Percentiles rank a stretch among this genome's conserved stretches.
Evolutionary conservation across 92 coral and sea anemone species (phyloP).

Genomic region (Siderastrea siderea): DNA sequence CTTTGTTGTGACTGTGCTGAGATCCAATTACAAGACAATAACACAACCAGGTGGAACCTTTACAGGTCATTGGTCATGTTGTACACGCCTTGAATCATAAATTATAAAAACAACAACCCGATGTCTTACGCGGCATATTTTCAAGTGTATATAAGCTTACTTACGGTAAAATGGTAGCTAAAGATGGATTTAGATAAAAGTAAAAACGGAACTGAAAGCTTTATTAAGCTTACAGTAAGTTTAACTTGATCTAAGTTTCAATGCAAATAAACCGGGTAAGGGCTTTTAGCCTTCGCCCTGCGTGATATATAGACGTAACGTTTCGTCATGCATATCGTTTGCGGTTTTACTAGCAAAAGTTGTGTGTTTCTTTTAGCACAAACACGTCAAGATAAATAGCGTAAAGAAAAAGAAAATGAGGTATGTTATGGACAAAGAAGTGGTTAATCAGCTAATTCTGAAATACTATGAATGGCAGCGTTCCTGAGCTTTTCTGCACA

Average conservation of each 20-base stretch:
- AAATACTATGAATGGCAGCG: background rate
- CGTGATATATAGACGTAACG: too few species aligned
- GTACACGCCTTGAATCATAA: background rate
- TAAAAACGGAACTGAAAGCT: background rate
- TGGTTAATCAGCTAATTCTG: background rate
- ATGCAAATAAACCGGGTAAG: too few species aligned
- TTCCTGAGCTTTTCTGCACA: background rate
- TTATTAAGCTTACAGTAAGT: background rate
- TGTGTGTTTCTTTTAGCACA: background rate
- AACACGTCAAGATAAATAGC: background rate
- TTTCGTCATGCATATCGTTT: too few species aligned
- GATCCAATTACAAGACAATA: constrained; percentile 13
- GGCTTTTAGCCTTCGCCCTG: too few species aligned
- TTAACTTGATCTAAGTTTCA: too few species aligned
- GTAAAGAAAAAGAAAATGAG: background rate
- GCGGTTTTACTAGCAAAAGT: too few species aligned
- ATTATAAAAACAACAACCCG: background rate
- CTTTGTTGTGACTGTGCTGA: background rate
- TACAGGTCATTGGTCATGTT: background rate
- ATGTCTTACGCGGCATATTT: too few species aligned
- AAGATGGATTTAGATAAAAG: background rate
- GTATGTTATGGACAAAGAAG: background rate
- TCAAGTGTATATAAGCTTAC: too few species aligned
- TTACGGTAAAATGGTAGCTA: background rate
- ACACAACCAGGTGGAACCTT: background rate